Base-by-base conservation (phyloP, 2,888 invertebrate genomes). In the Sclerodermus sp. region DNA sequence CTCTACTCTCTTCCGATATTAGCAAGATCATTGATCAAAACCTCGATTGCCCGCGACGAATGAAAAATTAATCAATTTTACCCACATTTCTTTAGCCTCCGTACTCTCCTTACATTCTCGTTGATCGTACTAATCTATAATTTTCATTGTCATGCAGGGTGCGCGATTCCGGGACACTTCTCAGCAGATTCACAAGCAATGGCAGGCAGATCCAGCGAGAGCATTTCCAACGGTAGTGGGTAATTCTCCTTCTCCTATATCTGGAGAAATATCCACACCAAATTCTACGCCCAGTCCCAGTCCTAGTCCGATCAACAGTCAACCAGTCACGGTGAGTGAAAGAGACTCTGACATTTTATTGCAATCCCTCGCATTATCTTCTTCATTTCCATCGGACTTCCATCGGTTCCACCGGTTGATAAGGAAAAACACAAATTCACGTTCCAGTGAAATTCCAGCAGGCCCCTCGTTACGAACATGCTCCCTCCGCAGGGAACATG, bases 161-260 rank as follows among this genome's bases (percentile, higher is more conserved):
- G 85, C 86, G 62, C 82, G 88, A 68, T 88, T 87, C 74, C 84
- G 86, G 62, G 88, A 88, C 76, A 88, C 88, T 49, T 87, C 88
- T 71, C 87, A 87, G 83, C 86, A 86, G 74, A 88, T 88, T 56
- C 87, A 87, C 73, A 83, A 85, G 55, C 85, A 85, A 69, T 87
- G 87, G 87, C 78, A 82, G 42, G 82, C 83, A 56, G 84, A 77
- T 58, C 76, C 76, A 17, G 54, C 70, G 2, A 60, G 77, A 57
- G 73, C 77, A 36, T 76, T 77, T 55, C 77, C 77, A 30, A 75
- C 76, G n/a, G 75, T 77, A 39, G 53, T 49, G 55, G 49, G 60
- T 12, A 62, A 62, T 45, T 66, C 71, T 8, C 55, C 68, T 8
- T 62, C 64, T 1, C 67, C 70, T 4, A 62, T 57, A 34, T 60